These are phyloP conservation scores for Hozukius guyotensis DNA, from an alignment of 2,797 vertebrate species.

Conservation along the genomic window DNA sequence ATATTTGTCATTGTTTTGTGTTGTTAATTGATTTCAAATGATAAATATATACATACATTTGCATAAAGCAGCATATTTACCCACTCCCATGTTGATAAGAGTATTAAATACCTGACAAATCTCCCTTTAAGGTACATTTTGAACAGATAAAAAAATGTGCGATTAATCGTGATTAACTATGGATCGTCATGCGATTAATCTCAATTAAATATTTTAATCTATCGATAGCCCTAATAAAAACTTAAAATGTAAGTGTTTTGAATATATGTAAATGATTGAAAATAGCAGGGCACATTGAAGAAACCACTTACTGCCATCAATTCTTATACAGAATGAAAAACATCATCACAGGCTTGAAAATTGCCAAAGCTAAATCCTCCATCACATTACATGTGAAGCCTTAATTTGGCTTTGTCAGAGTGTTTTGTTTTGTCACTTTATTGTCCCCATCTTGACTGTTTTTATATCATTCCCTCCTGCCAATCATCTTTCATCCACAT, in stretches of 20 bases:
- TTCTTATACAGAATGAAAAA: conserved; percentile 4
- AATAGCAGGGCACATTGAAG: background rate
- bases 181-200: too few species aligned
- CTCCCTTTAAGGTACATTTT: too few species aligned
- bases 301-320: background rate
- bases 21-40: too few species aligned
- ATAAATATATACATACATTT: too few species aligned
- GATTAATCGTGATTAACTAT: too few species aligned
- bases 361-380: background rate
- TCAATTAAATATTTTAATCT: too few species aligned
- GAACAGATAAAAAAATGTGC: too few species aligned
- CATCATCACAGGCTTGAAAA: background rate
- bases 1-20: too few species aligned
- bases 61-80: too few species aligned
- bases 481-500: conserved; percentile 40
- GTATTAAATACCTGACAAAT: too few species aligned
- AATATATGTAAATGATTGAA: background rate
- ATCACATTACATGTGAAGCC: background rate
- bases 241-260: background rate
- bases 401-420: conserved; percentile 21
- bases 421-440: conserved; percentile 30
- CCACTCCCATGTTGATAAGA: too few species aligned
- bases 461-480: conserved; percentile 32
- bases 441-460: background rate
- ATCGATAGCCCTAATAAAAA: too few species aligned